Conservation (phyloP, 2,797 vertebrate genomes). For the Anguilla marmorata region DNA sequence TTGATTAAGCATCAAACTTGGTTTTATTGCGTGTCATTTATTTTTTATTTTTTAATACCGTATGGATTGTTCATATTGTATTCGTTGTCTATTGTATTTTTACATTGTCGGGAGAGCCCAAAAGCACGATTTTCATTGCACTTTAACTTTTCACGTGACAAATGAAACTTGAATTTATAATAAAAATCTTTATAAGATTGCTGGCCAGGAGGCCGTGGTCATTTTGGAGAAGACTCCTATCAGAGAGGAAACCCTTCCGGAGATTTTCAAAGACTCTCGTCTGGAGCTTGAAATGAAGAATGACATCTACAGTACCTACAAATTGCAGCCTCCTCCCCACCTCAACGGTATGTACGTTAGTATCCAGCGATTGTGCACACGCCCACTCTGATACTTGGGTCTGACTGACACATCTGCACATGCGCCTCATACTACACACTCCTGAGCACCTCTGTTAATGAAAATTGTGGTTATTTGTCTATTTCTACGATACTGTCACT, state of each 20-base stretch:
- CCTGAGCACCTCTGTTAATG: not conserved
- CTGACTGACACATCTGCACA: not conserved
- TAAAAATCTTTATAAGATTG: constrained; percentile 56
- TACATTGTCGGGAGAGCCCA: not conserved
- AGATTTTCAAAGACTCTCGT: constrained; percentile 72
- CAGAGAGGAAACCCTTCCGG: constrained; percentile 72
- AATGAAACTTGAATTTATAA: not conserved
- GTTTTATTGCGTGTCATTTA: too few species aligned
- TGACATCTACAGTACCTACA: constrained; percentile 90
- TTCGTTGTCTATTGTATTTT: too few species aligned
- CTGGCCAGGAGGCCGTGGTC: constrained; percentile 79
- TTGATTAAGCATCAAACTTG: too few species aligned
- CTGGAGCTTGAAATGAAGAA: constrained; percentile 83
- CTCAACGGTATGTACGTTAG: constrained; percentile 77
- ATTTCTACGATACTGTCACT: too few species aligned
- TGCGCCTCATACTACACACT: not conserved
- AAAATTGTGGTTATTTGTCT: not conserved
- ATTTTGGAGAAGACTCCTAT: constrained; percentile 95
- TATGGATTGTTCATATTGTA: too few species aligned
- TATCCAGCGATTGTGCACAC: too few species aligned
- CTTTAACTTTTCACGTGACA: not conserved
- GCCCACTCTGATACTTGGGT: not conserved
- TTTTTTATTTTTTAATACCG: too few species aligned
- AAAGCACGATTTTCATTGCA: not conserved
- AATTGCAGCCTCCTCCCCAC: constrained; percentile 76